Conservation (phyloP, 2,113 vertebrate genomes). For the Ellobius talpinus region DNA sequence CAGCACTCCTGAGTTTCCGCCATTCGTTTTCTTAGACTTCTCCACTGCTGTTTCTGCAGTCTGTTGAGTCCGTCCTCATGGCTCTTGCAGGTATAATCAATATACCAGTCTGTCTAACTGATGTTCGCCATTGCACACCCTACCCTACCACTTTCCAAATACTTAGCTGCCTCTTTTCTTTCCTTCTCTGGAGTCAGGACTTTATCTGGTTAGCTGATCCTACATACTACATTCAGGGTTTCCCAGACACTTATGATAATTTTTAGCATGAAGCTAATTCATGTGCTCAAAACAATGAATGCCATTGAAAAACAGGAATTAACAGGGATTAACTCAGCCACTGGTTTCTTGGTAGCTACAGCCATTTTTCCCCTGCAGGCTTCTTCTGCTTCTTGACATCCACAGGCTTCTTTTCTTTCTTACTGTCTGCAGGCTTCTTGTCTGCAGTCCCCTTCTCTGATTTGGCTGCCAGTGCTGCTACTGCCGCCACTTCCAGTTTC, state of each 20-base stretch:
- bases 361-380: too few relatives aligned
- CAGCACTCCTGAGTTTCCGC: not conserved
- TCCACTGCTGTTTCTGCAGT: not conserved
- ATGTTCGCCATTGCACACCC: not conserved
- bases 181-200: not conserved
- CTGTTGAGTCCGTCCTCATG: not conserved
- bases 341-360: too few relatives aligned
- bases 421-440: too few relatives aligned
- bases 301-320: not conserved
- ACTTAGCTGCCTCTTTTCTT: not conserved
- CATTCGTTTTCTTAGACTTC: not conserved
- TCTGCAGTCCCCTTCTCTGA: too few relatives aligned
- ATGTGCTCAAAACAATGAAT: not conserved
- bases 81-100: not conserved
- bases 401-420: too few relatives aligned
- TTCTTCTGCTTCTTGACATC: too few relatives aligned
- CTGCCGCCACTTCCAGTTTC: too few relatives aligned
- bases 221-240: not conserved
- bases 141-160: not conserved
- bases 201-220: not conserved
- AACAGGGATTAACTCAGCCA: not conserved
- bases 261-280: not conserved
- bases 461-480: too few relatives aligned
- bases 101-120: not conserved
- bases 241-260: constrained; percentile 16